phyloP scores from a whole-genome alignment of 2,888 invertebrate genomes.

The Iselma pallidipennis region DNA sequence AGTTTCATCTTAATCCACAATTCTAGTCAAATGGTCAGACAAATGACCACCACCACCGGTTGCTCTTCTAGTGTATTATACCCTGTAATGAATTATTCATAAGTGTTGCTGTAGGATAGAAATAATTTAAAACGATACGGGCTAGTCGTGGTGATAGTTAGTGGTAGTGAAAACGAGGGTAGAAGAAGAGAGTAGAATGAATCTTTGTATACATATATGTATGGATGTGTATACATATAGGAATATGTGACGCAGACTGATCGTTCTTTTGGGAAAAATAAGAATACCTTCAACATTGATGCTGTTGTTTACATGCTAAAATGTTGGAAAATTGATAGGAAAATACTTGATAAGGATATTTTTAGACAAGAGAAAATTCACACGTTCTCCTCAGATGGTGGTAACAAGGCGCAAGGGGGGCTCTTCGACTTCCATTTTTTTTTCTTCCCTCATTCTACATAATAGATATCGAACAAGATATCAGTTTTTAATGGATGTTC shows the following conservation, averaged over 20 bases:
- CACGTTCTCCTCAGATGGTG: background rate
- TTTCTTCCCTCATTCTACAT: background rate
- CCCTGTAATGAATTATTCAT: background rate
- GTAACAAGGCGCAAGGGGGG: background rate
- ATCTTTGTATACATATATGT: background rate
- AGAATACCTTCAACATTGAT: conserved; percentile 3
- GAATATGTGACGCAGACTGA: background rate
- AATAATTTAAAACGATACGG: background rate
- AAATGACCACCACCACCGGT: background rate
- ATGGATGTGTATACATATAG: background rate
- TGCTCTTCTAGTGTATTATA: background rate
- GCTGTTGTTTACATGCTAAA: conserved; percentile 29
- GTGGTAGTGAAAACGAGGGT: background rate
- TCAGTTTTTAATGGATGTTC: background rate
- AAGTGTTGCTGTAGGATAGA: background rate
- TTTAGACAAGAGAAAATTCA: conserved; percentile 5
- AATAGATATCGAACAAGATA: background rate
- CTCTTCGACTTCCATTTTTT: background rate
- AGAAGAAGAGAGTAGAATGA: background rate
- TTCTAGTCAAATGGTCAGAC: background rate
- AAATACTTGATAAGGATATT: conserved; percentile 28
- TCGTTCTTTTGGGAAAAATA: conserved; percentile 1
- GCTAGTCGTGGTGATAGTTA: background rate
- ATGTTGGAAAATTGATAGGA: conserved; percentile 27
- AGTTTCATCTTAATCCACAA: background rate